Evolutionary conservation across 1,140 invertebrate species (phyloP).

Genomic region (Dysdera silvatica): DNA sequence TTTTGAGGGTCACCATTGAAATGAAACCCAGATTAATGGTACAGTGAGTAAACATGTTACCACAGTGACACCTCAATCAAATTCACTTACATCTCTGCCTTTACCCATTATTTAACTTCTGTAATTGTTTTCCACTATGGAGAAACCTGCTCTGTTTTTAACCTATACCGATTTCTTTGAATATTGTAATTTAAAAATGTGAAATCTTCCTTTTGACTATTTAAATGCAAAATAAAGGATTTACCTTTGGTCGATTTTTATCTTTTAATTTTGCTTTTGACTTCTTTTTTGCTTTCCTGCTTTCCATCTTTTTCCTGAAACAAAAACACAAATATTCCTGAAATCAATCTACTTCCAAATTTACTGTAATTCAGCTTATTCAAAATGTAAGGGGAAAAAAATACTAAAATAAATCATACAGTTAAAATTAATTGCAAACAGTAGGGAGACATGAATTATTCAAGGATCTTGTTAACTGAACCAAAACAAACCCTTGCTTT

Average conservation of each 20-base stretch:
- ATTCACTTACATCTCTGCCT: too few species aligned
- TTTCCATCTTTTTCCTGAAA: slow-evolving; percentile 40
- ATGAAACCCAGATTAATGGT: too few species aligned
- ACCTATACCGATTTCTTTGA: not conserved
- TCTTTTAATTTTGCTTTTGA: slow-evolving; percentile 41
- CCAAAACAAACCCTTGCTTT: too few species aligned
- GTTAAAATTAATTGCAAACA: not conserved
- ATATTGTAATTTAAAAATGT: not conserved
- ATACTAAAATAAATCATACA: not conserved
- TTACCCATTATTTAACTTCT: too few species aligned
- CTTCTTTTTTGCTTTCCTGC: slow-evolving; percentile 42
- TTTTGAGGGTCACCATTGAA: too few species aligned
- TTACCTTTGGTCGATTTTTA: slow-evolving; percentile 38
- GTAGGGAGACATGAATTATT: too few species aligned
- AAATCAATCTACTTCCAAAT: slow-evolving; percentile 18
- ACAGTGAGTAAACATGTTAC: too few species aligned
- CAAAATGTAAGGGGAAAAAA: not conserved
- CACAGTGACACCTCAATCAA: too few species aligned
- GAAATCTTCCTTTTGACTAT: not conserved
- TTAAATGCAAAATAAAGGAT: not conserved
- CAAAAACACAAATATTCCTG: slow-evolving; percentile 28
- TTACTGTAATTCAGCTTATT: not conserved
- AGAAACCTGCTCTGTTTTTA: too few species aligned
- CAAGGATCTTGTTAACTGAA: too few species aligned
- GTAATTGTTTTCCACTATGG: too few species aligned